Conservation (phyloP, 2,888 invertebrate genomes). For the Volucella inflata region DNA sequence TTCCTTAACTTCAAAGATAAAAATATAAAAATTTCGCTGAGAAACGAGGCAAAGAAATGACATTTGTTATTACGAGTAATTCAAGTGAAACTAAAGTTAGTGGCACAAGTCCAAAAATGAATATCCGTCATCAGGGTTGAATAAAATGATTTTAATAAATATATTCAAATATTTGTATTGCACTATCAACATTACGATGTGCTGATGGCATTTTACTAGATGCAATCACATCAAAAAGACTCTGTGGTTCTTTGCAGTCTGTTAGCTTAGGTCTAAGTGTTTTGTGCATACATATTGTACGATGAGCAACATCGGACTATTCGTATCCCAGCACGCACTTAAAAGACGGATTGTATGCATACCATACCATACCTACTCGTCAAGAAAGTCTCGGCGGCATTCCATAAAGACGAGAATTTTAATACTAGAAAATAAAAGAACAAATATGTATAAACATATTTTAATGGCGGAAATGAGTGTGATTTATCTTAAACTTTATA, state of each 20-base stretch:
- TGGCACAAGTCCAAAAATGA: too few species aligned
- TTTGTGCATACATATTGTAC: slow-evolving; percentile 22
- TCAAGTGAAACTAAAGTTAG: too few species aligned
- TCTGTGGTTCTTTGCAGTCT: slow-evolving; percentile 10
- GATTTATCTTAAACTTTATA: slow-evolving; percentile 72
- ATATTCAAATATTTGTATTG: background rate
- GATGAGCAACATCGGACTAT: slow-evolving; percentile 15
- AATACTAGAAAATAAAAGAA: slow-evolving; percentile 64
- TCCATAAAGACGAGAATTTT: slow-evolving; percentile 51
- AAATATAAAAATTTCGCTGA: too few species aligned
- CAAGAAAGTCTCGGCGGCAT: slow-evolving; percentile 38
- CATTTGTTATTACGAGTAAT: too few species aligned
- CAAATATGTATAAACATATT: slow-evolving; percentile 68
- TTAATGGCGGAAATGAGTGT: slow-evolving; percentile 71
- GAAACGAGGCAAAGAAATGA: too few species aligned
- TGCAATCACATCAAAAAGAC: slow-evolving; percentile 21
- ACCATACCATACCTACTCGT: background rate
- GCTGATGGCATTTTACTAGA: slow-evolving; percentile 24
- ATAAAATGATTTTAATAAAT: background rate
- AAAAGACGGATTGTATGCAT: slow-evolving; percentile 30
- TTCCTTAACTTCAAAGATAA: too few species aligned
- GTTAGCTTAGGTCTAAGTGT: slow-evolving; percentile 33
- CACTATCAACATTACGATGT: slow-evolving; percentile 30
- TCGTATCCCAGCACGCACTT: slow-evolving; percentile 24
- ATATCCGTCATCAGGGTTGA: too few species aligned